Evolutionary conservation across 2,797 vertebrate genomes (phyloP).

Genomic region (Cottoperca gobio): DNA sequence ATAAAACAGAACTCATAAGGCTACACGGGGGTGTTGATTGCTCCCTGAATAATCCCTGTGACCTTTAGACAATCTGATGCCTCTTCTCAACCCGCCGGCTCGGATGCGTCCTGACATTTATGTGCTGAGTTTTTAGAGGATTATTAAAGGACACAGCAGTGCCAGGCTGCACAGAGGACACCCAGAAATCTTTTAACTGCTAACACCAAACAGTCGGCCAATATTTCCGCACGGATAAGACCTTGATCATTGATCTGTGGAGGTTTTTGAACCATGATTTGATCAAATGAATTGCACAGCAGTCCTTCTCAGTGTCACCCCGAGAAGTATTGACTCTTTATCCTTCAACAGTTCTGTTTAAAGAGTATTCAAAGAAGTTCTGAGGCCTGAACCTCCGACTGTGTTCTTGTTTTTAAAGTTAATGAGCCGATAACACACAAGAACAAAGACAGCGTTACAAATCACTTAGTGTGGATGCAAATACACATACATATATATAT

Average conservation of each 20-base stretch:
- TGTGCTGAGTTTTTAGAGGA: conserved; percentile 48
- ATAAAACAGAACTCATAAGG: conserved; percentile 30
- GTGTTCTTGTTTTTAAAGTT: neutral
- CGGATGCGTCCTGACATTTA: conserved; percentile 64
- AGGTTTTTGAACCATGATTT: conserved; percentile 6
- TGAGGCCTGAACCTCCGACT: neutral
- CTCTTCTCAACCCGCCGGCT: conserved; percentile 43
- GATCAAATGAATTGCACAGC: conserved; percentile 24
- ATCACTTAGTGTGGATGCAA: too few relatives aligned
- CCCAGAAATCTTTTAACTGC: neutral
- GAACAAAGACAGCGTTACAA: too few relatives aligned
- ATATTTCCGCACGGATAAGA: neutral
- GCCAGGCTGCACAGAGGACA: conserved; percentile 10
- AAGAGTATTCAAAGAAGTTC: neutral
- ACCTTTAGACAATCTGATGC: conserved; percentile 64
- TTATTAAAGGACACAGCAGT: conserved; percentile 54
- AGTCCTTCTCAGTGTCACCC: neutral
- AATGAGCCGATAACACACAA: too few relatives aligned
- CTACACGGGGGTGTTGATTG: conserved; percentile 35
- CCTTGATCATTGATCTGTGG: conserved; percentile 18
- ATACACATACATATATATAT: too few relatives aligned
- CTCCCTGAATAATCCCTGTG: conserved; percentile 57
- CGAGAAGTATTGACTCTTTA: neutral
- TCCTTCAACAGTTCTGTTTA: neutral
- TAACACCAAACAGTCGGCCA: conserved; percentile 4